These are phyloP conservation scores for Aphis gossypii DNA, from an alignment of 1,140 invertebrate genomes.

Conservation along the genomic window DNA sequence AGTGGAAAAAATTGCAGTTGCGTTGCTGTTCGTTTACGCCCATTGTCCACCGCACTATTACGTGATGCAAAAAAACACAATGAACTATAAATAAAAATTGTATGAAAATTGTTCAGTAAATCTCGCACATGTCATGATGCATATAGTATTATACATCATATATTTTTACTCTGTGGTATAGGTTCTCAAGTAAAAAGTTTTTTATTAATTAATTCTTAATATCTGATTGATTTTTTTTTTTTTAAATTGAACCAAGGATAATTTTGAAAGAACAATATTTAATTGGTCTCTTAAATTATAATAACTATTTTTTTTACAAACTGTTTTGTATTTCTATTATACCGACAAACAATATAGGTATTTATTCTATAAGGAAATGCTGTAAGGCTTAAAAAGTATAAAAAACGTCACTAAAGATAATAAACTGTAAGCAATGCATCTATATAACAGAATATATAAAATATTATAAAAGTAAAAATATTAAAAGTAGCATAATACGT, in stretches of 20 bases:
- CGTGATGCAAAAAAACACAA: neutral
- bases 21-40: neutral
- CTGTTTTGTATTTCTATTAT: neutral
- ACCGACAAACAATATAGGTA: neutral
- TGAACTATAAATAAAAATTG: neutral
- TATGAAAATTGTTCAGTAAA: slow-evolving; percentile 4
- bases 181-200: neutral
- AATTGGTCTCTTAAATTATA: neutral
- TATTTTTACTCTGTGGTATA: neutral
- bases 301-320: neutral
- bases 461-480: too few species aligned
- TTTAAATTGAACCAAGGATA: neutral
- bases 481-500: too few species aligned
- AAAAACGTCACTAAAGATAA: neutral
- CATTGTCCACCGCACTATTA: neutral
- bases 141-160: neutral
- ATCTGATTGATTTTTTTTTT: neutral
- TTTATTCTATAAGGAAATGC: too few species aligned
- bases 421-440: neutral
- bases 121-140: neutral
- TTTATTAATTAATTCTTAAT: neutral
- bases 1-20: neutral
- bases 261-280: neutral
- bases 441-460: neutral
- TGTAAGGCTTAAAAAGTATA: neutral